Evolutionary conservation across 2,888 invertebrate species (phyloP).

Genomic region (Germaria angustata): DNA sequence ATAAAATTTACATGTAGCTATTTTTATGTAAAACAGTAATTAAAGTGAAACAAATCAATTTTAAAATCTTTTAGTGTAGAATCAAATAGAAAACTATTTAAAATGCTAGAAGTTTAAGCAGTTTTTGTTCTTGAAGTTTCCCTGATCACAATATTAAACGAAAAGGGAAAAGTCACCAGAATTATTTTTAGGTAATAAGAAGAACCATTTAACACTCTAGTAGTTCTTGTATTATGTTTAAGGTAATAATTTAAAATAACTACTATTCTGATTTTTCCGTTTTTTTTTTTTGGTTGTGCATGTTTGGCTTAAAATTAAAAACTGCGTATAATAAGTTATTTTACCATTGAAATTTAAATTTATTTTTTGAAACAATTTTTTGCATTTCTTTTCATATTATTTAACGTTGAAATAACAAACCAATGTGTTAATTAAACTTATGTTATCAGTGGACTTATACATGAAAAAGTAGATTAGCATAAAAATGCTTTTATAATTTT

Average conservation of each 20-base stretch:
- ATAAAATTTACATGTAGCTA: conserved; percentile 35
- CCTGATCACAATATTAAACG: not conserved
- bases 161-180: not conserved
- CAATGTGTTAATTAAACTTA: too few relatives aligned
- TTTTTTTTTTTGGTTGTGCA: not conserved
- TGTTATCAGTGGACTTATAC: too few relatives aligned
- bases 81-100: conserved; percentile 22
- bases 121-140: conserved; percentile 10
- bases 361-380: too few relatives aligned
- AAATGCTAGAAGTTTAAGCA: conserved; percentile 15
- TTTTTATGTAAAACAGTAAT: conserved; percentile 44
- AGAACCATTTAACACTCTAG: not conserved
- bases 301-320: not conserved
- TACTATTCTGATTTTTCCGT: not conserved
- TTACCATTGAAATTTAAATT: too few relatives aligned
- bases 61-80: conserved; percentile 28
- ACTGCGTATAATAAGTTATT: too few relatives aligned
- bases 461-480: too few relatives aligned
- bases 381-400: too few relatives aligned
- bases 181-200: not conserved
- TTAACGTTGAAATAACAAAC: too few relatives aligned
- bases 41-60: conserved; percentile 10
- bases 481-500: too few relatives aligned
- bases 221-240: not conserved
- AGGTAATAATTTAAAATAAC: not conserved